Evolutionary conservation across 2,888 invertebrate genomes (phyloP), one percentile per base, ranked within the genome.

Genomic region (Steinernema scapterisci): DNA sequence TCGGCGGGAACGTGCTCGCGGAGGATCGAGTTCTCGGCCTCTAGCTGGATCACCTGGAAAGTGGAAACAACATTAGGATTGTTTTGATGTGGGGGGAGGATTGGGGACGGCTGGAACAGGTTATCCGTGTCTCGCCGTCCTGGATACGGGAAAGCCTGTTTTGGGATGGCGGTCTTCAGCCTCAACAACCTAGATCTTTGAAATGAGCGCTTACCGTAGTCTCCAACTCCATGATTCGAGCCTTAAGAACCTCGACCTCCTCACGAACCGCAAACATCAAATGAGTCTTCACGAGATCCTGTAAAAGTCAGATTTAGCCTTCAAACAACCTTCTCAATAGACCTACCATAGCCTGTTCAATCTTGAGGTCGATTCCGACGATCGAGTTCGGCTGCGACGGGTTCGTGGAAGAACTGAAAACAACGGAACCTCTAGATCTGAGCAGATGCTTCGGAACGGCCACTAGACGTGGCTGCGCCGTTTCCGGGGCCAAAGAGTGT

Each of bases 1-100:
- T 96, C 95, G 86, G 93, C 93, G 77, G 93, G 92, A 78, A 95
- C 95, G 87, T 94, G 93, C 79, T 94, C 92, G 88, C 93, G 93
- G 86, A 95, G 91, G 88, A 94, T 92, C 79, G 92, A 92, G 89
- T 95, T 95, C 91, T 95, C 95, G 84, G 92, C 91, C 89, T 95
- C 95, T 85, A 95, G 90, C 90, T 93, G 93, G 88, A 78, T 63
- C 21, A 85, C 79, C 84, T 85, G 77, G n/a, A n/a, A n/a, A n/a
- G n/a, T n/a, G n/a, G n/a, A n/a, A n/a, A n/a, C n/a, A n/a, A n/a
- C n/a, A n/a, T n/a, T n/a, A n/a, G n/a, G n/a, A n/a, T n/a, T n/a
- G n/a, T n/a, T n/a, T n/a, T n/a, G 21, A 43, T 72, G 43, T n/a
- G 23, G 31, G 25, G n/a, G 25, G 25, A 38, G 51, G 13, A 72